phyloP scores from a whole-genome alignment of 2,888 invertebrate genomes.

The Ceramica pisi region DNA sequence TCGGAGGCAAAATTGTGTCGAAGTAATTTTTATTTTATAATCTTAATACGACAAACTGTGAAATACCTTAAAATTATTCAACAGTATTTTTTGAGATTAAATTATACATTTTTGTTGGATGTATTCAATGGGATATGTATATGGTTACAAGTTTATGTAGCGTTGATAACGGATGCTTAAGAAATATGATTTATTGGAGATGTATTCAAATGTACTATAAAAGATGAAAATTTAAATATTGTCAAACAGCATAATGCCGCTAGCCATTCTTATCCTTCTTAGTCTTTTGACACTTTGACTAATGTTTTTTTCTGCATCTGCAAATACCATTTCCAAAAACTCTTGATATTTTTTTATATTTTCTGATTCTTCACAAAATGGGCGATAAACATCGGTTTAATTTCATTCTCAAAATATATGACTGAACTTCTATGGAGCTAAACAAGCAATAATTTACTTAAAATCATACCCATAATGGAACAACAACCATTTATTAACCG shows the following conservation, averaged over 20 bases:
- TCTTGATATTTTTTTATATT: not conserved
- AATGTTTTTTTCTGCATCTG: not conserved
- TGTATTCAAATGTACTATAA: constrained; percentile 40
- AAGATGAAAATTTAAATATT: constrained; percentile 12
- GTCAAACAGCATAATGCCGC: not conserved
- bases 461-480: constrained; percentile 39
- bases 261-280: not conserved
- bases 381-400: constrained; percentile 6
- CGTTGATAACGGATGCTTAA: constrained; percentile 33
- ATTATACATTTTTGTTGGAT: constrained; percentile 21
- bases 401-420: constrained; percentile 19
- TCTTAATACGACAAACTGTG: constrained; percentile 70
- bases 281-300: constrained; percentile 9
- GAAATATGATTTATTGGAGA: constrained; percentile 32
- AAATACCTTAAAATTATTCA: constrained; percentile 65
- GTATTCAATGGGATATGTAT: constrained; percentile 3
- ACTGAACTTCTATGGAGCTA: constrained; percentile 27
- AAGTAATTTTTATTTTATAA: constrained; percentile 67
- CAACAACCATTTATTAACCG: constrained; percentile 48
- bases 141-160: constrained; percentile 35
- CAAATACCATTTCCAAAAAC: not conserved
- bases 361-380: not conserved
- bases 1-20: constrained; percentile 53
- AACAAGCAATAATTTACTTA: constrained; percentile 47
- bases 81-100: constrained; percentile 57